Percentiles rank a stretch among this genome's conserved stretches.
These are phyloP conservation scores for Amia ocellicauda DNA, from an alignment of 2,113 vertebrate species.

Conservation along the genomic window DNA sequence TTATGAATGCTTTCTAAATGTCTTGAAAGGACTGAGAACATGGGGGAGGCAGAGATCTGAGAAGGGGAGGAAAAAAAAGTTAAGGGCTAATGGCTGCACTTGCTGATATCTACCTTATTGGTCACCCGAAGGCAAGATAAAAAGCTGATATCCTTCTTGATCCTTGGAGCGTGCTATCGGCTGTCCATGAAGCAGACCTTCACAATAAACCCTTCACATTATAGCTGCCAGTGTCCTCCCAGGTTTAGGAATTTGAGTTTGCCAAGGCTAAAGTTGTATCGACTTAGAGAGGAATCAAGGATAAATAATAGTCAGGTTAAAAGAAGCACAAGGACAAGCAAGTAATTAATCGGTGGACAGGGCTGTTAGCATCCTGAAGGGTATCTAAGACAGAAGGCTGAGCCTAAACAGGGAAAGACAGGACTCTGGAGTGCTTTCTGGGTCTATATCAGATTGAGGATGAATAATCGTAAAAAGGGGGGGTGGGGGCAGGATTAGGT, in stretches of 20 bases:
- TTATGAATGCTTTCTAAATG: too few relatives aligned
- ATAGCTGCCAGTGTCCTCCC: neutral
- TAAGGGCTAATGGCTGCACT: neutral
- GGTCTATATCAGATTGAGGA: neutral
- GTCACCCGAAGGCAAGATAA: neutral
- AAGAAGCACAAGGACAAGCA: slow-evolving; percentile 3
- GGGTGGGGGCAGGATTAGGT: neutral
- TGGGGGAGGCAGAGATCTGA: too few relatives aligned
- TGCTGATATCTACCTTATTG: neutral
- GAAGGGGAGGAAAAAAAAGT: neutral
- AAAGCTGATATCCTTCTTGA: neutral
- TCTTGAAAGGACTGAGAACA: too few relatives aligned
- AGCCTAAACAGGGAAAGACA: neutral
- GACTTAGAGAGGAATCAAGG: slow-evolving; percentile 1
- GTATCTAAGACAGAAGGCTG: slow-evolving; percentile 6
- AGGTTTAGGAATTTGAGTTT: neutral
- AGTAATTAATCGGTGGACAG: slow-evolving; percentile 6
- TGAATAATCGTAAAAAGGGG: neutral
- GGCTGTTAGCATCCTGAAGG: slow-evolving; percentile 1
- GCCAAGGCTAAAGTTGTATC: slow-evolving; percentile 6
- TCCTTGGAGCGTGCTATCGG: neutral
- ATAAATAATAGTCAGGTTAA: slow-evolving; percentile 3
- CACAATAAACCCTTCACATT: slow-evolving; percentile 6
- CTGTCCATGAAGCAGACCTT: slow-evolving; percentile 1
- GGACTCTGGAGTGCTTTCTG: neutral